These are phyloP conservation scores for Palythoa grandiflora DNA, from an alignment of 92 coral and sea anemone species.

Conservation along the genomic window DNA sequence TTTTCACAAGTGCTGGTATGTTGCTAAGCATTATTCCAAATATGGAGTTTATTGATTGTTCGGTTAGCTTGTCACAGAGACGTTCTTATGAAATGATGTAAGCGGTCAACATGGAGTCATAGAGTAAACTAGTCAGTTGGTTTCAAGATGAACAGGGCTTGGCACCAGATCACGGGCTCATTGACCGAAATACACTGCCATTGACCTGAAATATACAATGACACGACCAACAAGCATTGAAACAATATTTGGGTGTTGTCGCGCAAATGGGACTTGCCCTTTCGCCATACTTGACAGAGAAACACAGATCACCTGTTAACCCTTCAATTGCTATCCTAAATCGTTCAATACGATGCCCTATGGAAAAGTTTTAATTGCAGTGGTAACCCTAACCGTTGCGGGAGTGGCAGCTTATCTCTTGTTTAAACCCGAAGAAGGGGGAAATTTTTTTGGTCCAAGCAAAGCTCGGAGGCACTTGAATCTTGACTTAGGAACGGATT, in stretches of 20 bases:
- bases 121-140: slow-evolving; percentile 60
- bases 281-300: slow-evolving; percentile 1
- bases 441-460: slow-evolving; percentile 48
- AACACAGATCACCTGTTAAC: slow-evolving; percentile 16
- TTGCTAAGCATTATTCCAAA: slow-evolving; percentile 53
- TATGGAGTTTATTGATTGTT: slow-evolving; percentile 76
- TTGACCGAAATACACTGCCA: slow-evolving; percentile 48
- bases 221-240: slow-evolving; percentile 64
- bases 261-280: neutral
- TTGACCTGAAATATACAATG: slow-evolving; percentile 62
- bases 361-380: slow-evolving; percentile 64
- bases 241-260: slow-evolving; percentile 16
- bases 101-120: slow-evolving; percentile 72
- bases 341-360: slow-evolving; percentile 55
- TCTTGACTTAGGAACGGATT: slow-evolving; percentile 66
- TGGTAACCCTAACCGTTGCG: slow-evolving; percentile 66
- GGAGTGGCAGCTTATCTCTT: slow-evolving; percentile 66
- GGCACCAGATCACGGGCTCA: slow-evolving; percentile 43
- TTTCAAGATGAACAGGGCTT: slow-evolving; percentile 55
- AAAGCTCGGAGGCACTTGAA: slow-evolving; percentile 59
- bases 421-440: slow-evolving; percentile 63
- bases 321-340: neutral
- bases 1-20: slow-evolving; percentile 26
- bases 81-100: slow-evolving; percentile 82
- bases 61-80: slow-evolving; percentile 61